These are phyloP conservation scores for Myoxocephalus aenaeus DNA, from an alignment of 2,797 vertebrate genomes.

Conservation along the genomic window DNA sequence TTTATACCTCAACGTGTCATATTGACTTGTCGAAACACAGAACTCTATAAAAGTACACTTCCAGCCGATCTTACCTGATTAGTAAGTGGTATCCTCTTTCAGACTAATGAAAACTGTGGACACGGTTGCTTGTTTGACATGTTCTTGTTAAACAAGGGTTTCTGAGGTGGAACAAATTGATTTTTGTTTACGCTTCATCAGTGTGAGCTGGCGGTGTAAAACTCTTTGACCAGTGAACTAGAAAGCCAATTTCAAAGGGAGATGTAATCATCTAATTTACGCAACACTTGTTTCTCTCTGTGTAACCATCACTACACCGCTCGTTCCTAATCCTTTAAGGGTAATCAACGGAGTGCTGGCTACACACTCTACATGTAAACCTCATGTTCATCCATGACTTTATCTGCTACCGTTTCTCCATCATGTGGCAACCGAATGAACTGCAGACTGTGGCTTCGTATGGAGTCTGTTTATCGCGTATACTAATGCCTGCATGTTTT, in stretches of 20 bases:
- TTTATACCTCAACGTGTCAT: neutral
- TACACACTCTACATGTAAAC: neutral
- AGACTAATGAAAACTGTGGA: slow-evolving; percentile 23
- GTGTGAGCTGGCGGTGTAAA: slow-evolving; percentile 17
- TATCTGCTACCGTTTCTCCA: slow-evolving; percentile 65
- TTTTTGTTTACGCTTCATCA: slow-evolving; percentile 53
- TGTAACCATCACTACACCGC: neutral
- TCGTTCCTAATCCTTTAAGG: neutral
- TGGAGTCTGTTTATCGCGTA: neutral
- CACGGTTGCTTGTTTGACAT: slow-evolving; percentile 44
- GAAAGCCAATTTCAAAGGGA: slow-evolving; percentile 57
- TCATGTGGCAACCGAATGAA: slow-evolving; percentile 69
- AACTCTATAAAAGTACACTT: neutral
- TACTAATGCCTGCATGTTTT: neutral
- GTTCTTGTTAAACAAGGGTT: slow-evolving; percentile 27
- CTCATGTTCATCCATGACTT: neutral
- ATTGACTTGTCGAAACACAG: neutral
- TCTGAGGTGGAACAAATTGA: slow-evolving; percentile 61
- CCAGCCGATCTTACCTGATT: neutral
- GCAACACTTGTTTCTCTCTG: slow-evolving; percentile 27
- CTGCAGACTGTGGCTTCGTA: slow-evolving; percentile 27
- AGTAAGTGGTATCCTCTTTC: neutral
- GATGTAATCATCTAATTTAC: slow-evolving; percentile 58
- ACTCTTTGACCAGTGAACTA: slow-evolving; percentile 23
- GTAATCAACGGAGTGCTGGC: slow-evolving; percentile 13